A percentile compares a stretch with the other conserved stretches of the same genome.
These are phyloP conservation scores for Aspidapion aeneum DNA, from an alignment of 2,888 invertebrate genomes.

Conservation along the genomic window DNA sequence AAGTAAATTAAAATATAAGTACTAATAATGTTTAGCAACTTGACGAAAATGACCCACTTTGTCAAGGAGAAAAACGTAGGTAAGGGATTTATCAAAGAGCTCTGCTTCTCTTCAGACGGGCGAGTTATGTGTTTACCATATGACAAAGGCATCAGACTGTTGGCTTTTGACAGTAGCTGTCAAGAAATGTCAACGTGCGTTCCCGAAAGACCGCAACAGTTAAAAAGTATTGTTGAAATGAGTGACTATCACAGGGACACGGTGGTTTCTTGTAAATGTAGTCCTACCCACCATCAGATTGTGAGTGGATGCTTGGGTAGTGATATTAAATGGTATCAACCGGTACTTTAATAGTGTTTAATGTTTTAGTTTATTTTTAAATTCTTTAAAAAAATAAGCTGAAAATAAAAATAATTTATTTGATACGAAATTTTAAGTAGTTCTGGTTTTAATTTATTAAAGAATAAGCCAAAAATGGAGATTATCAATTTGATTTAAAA, in stretches of 20 bases:
- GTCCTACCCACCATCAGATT: conserved; percentile 78
- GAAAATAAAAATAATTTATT: too few species aligned
- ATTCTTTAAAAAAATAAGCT: too few species aligned
- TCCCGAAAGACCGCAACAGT: conserved; percentile 49
- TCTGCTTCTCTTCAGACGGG: conserved; percentile 88
- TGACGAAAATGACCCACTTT: conserved; percentile 76
- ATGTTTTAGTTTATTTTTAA: too few species aligned
- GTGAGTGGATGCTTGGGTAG: conserved; percentile 90
- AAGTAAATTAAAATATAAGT: too few species aligned
- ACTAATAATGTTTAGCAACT: conserved; percentile 67
- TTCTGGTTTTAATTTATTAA: too few species aligned
- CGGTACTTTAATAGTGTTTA: conserved; percentile 47
- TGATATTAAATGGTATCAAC: conserved; percentile 87
- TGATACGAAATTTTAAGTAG: too few species aligned
- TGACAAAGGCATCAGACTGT: conserved; percentile 83
- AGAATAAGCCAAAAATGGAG: neutral
- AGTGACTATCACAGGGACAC: conserved; percentile 76
- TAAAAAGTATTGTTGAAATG: conserved; percentile 64
- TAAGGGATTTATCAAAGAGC: conserved; percentile 89
- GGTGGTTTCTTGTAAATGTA: conserved; percentile 88
- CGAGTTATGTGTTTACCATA: conserved; percentile 88
- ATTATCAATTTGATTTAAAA: neutral
- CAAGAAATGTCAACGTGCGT: conserved; percentile 72
- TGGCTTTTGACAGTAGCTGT: conserved; percentile 75
- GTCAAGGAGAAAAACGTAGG: conserved; percentile 85